Evolutionary conservation across 2,888 invertebrate species (phyloP), one percentile per base, ranked within the genome.

Genomic region (Schizotus pectinicornis): DNA sequence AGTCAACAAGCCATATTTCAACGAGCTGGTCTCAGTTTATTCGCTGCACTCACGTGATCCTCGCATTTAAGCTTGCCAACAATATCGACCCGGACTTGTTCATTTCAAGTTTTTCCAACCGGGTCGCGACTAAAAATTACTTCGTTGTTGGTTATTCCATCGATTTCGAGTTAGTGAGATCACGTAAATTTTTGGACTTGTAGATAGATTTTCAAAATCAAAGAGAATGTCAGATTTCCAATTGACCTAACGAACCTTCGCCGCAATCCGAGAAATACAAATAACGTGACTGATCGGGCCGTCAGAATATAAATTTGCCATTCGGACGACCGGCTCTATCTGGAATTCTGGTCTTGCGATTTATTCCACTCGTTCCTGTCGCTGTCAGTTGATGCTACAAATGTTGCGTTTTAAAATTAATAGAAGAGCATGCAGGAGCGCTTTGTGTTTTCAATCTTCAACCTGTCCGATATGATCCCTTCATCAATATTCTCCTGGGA

Each of bases 1-100:
- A 49, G 38, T 50, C 50, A 50, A 50, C 50, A 50, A 50, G 50
- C 50, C 41, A 32, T 50, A 50, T 41, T 41, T 50, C 33, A 50
- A 7, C 34, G 3, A 46, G 22, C 22, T 22, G 35, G 37, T 38
- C 12, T 50, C 8, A 41, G 7, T 42, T 41, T 51, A 51, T 51
- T 51, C 31, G 7, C 51, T 43, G 41, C 43, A 51, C 36, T 43
- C 51, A 51, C 51, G 51, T 51, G 51, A 51, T 51, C 11, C 14
- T 11, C 22, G 11, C 43, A 30, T 50, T 42, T 41, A 13, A 51
- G 51, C 12, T 51, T 31, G 51, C 42, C 36, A n/a, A 30, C 14
- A 30, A 14, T 51, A 51, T 51, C 43, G 51, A 51, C 43, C 37
- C 33, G 36, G 22, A 22, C 43, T 51, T 51, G 51, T 43, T 22